Conservation (phyloP, 2,113 vertebrate species). For the Chrysemys picta region DNA sequence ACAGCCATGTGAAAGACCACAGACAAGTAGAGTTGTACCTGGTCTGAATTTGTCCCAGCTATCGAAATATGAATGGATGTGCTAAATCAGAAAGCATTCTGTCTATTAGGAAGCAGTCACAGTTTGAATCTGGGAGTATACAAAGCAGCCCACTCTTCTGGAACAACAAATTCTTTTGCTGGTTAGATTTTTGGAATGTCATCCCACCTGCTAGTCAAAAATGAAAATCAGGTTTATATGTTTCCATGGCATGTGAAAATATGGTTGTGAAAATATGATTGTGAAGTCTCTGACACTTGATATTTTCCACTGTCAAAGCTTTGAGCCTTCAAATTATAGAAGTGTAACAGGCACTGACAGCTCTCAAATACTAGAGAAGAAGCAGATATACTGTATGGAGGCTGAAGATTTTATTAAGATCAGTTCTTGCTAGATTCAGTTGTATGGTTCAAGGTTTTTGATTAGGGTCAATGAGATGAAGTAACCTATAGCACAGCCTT, state of each 20-base stretch:
- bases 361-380: not conserved
- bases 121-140: not conserved
- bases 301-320: not conserved
- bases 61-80: not conserved
- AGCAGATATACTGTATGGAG: not conserved
- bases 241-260: not conserved
- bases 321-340: not conserved
- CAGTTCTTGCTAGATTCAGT: not conserved
- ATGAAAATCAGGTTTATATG: too few species aligned
- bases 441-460: not conserved
- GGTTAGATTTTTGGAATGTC: not conserved
- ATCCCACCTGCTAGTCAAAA: too few species aligned
- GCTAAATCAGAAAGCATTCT: not conserved
- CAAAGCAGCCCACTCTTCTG: not conserved
- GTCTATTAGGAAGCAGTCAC: not conserved
- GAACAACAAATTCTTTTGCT: not conserved
- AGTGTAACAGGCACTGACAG: not conserved
- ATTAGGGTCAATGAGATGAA: not conserved
- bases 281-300: not conserved
- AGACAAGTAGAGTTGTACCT: accelerated
- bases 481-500: not conserved
- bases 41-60: not conserved
- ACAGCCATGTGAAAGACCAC: accelerated
- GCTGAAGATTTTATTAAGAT: not conserved
- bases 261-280: not conserved